Evolutionary conservation across 2,113 vertebrate species (phyloP).

Genomic region (Tichodroma muraria): DNA sequence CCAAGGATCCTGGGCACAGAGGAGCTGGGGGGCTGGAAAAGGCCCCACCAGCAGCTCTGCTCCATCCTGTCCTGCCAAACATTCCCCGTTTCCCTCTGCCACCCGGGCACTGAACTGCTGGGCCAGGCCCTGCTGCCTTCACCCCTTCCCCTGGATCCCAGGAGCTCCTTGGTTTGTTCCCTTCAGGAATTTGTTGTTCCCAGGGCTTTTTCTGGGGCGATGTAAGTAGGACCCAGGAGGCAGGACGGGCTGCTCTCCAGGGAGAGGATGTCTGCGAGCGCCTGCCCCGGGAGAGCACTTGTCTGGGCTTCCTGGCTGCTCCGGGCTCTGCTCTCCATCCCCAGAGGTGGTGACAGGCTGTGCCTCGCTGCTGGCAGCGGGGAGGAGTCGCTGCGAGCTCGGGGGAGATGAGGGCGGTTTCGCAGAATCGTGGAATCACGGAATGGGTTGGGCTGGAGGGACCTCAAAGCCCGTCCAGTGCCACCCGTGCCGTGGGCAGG

Average conservation of each 20-base stretch:
- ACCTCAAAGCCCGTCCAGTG: neutral
- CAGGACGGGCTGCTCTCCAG: neutral
- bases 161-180: neutral
- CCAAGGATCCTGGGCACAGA: neutral
- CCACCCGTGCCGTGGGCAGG: neutral
- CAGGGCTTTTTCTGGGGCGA: neutral
- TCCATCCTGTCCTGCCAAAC: neutral
- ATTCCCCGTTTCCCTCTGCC: neutral
- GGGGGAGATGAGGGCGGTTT: neutral
- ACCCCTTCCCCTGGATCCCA: neutral
- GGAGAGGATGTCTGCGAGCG: neutral
- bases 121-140: neutral
- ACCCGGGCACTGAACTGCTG: accelerated
- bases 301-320: neutral
- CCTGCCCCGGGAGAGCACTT: neutral
- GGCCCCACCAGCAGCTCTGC: neutral
- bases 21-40: neutral
- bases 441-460: neutral
- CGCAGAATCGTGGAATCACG: accelerated
- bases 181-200: neutral
- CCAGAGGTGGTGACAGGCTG: neutral
- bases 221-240: neutral
- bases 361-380: neutral
- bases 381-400: accelerated
- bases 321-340: neutral